Percentiles rank a stretch among this genome's conserved stretches.
Evolutionary conservation across 2,888 invertebrate genomes (phyloP).

Genomic region (Catocala fraxini): DNA sequence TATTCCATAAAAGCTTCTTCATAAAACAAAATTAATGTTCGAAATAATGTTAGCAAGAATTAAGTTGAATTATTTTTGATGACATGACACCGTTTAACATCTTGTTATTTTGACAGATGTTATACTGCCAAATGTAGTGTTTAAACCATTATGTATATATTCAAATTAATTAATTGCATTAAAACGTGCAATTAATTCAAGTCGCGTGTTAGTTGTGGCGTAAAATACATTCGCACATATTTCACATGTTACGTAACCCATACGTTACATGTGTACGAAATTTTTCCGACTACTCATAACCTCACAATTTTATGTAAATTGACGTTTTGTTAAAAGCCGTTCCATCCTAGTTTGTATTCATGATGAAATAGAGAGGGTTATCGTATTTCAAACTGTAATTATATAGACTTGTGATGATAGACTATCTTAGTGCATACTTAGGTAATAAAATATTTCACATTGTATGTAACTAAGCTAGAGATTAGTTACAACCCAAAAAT

Average conservation of each 20-base stretch:
- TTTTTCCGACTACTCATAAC: constrained; percentile 25
- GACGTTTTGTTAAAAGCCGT: constrained; percentile 23
- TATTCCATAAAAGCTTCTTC: not conserved
- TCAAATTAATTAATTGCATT: not conserved
- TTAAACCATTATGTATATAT: not conserved
- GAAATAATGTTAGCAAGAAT: not conserved
- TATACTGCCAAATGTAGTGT: no score
- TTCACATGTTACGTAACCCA: constrained; percentile 33
- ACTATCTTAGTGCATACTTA: no score
- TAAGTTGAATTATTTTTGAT: not conserved
- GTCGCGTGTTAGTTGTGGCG: constrained; percentile 22
- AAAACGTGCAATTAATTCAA: constrained; percentile 11
- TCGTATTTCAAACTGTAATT: not conserved
- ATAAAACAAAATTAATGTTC: not conserved
- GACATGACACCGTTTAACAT: no score
- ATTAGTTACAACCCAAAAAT: not conserved
- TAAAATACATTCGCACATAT: constrained; percentile 36
- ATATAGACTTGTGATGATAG: no score
- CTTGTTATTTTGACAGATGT: no score
- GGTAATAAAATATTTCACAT: no score
- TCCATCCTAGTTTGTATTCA: constrained; percentile 10
- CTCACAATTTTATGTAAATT: constrained; percentile 36
- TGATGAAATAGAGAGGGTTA: not conserved
- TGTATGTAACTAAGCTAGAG: no score
- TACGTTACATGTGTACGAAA: constrained; percentile 29